Evolutionary conservation across 2,113 vertebrate species (phyloP).

Genomic region (Perognathus longimembris): DNA sequence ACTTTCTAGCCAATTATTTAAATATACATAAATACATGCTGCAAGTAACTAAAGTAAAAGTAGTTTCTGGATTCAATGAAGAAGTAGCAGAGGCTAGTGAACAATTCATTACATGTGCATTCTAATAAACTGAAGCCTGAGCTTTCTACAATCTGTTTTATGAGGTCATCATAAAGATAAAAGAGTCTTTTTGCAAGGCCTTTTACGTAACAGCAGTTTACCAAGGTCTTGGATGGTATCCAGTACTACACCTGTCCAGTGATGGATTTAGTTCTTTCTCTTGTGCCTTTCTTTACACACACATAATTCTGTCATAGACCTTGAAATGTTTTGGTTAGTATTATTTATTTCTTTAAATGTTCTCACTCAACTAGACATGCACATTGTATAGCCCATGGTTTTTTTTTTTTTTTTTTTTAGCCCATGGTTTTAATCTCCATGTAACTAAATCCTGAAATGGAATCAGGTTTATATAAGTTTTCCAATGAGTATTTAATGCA

Average conservation of each 20-base stretch:
- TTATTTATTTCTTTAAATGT: conserved; percentile 42
- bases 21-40: neutral
- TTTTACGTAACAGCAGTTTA: conserved; percentile 13
- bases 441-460: neutral
- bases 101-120: neutral
- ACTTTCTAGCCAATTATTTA: neutral
- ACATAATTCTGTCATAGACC: neutral
- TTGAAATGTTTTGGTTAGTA: neutral
- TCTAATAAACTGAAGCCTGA: neutral
- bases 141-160: conserved; percentile 28
- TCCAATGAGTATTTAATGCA: neutral
- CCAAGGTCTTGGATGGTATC: neutral
- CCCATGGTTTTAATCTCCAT: neutral
- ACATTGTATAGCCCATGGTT: no score
- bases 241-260: neutral
- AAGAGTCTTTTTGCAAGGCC: neutral
- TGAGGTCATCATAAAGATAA: neutral
- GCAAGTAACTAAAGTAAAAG: conserved; percentile 13
- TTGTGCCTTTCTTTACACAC: neutral
- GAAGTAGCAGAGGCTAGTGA: neutral
- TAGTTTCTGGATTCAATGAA: neutral
- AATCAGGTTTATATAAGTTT: neutral
- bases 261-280: conserved; percentile 1
- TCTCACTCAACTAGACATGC: neutral
- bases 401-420: no score